Percentiles rank a stretch among this genome's conserved stretches.
Conservation (phyloP, 2,797 vertebrate genomes). For the Synaphobranchus kaupii region DNA sequence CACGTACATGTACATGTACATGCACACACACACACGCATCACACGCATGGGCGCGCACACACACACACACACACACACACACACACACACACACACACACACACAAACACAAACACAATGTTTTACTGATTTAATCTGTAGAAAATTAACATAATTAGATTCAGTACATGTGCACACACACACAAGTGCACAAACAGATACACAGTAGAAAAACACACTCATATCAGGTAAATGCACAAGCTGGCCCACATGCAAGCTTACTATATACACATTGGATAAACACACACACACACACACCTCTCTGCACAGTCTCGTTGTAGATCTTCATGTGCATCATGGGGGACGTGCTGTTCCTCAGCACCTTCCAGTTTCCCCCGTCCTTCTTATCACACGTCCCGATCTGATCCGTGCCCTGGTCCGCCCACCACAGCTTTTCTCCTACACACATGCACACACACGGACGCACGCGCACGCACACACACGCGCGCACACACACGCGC, state of each 20-base stretch:
- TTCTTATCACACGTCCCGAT: slow-evolving; percentile 93
- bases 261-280: not conserved
- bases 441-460: slow-evolving; percentile 15
- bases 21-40: not conserved
- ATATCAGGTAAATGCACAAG: not conserved
- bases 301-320: slow-evolving; percentile 88
- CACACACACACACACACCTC: slow-evolving; percentile 63
- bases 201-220: not conserved
- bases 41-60: slow-evolving; percentile 33
- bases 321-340: slow-evolving; percentile 97
- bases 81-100: not conserved
- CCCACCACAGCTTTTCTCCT: slow-evolving; percentile 97
- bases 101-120: too few species aligned
- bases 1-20: not conserved
- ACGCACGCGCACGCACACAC: too few species aligned
- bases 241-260: not conserved
- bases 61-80: not conserved
- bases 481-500: too few species aligned
- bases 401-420: slow-evolving; percentile 90
- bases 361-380: slow-evolving; percentile 79
- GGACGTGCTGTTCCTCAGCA: slow-evolving; percentile 87
- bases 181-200: not conserved
- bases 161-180: not conserved
- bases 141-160: not conserved
- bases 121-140: not conserved